Evolutionary conservation across 1,140 invertebrate genomes (phyloP).

Genomic region (Tetramorium simillimum): DNA sequence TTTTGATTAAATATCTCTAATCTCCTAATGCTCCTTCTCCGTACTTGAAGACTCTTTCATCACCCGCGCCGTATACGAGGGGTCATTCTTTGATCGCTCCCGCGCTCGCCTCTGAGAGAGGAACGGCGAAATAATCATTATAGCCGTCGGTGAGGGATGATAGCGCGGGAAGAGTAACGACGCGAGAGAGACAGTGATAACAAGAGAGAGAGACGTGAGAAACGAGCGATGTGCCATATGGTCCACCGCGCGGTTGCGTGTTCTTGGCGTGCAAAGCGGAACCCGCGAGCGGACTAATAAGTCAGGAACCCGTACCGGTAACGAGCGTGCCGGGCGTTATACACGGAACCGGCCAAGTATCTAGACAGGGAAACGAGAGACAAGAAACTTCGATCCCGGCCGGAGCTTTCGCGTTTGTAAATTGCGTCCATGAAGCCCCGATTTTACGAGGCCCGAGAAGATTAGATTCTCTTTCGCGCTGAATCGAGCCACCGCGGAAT

Average conservation of each 20-base stretch:
- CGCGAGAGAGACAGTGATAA: conserved; percentile 56
- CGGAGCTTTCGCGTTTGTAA: conserved; percentile 32
- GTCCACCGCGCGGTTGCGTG: conserved; percentile 56
- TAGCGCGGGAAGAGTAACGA: conserved; percentile 47
- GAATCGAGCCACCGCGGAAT: conserved; percentile 48
- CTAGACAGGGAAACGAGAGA: neutral
- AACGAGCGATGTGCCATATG: conserved; percentile 59
- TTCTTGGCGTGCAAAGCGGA: conserved; percentile 48
- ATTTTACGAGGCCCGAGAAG: conserved; percentile 50
- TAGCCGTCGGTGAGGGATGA: conserved; percentile 45
- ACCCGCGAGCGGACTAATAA: conserved; percentile 58
- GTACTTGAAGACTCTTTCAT: conserved; percentile 24
- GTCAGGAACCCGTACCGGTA: conserved; percentile 55
- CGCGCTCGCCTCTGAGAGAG: conserved; percentile 18
- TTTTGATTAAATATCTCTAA: conserved; percentile 18
- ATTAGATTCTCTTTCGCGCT: conserved; percentile 46
- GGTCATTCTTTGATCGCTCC: conserved; percentile 47
- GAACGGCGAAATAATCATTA: conserved; percentile 44
- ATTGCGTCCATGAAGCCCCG: conserved; percentile 31
- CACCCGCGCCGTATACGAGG: neutral
- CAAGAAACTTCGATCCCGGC: conserved; percentile 12
- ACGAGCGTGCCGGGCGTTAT: conserved; percentile 51
- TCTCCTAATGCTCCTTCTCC: conserved; percentile 6
- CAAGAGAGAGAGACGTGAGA: conserved; percentile 44
- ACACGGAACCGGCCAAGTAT: conserved; percentile 33